Base-by-base conservation (phyloP, 1,140 invertebrate genomes). In the Panulirus ornatus region DNA sequence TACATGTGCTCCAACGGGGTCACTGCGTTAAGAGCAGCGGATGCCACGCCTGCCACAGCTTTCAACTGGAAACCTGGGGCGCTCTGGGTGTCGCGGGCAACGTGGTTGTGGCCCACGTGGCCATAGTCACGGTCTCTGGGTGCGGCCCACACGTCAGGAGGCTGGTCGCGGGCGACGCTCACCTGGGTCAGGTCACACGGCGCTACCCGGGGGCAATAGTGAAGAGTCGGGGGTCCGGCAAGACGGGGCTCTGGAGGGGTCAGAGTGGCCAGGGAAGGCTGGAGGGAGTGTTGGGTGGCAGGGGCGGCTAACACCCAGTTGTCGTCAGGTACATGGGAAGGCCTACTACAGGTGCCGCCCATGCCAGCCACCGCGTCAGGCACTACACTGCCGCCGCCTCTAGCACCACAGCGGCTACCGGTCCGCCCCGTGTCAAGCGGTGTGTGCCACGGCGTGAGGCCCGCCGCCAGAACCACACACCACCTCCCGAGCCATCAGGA, bases 311-410 rank as follows among this genome's bases (percentile, higher is more conserved):
- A 22, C 14, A 76, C 22, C 73, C 73, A 76, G 73, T 76, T 42
- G 38, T n/a, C 34, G 3, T 47, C 38, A 6, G 27, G 11, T 42
- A 47, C 8, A 30, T 19, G 9, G 2, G 27, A 19, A 44, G 73
- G 14, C 38, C 44, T 76, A 14, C 73, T 76, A 22, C 73, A 76
- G 73, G n/a, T 38, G 73, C 73, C 73, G 73, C 73, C 73, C 73
- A 76, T 76, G 11, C 5, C 73, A 27, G 19, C 38, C 73, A 27
- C 22, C n/a, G 19, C 14, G 38, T 9, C 38, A 3, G 38, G 38
- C n/a, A 76, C 8, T 8, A 47, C 73, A 27, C 38, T 1, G 58
- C 16, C 54, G 54, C 58, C 58, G 58, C 58, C 58, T 30, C n/a
- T 27, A 5, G 27, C n/a, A 8, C n/a, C 30, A n/a, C n/a, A n/a